Evolutionary conservation across 2,888 invertebrate genomes (phyloP), one percentile per base, ranked within the genome.

Genomic region (Andricus quercusramuli): DNA sequence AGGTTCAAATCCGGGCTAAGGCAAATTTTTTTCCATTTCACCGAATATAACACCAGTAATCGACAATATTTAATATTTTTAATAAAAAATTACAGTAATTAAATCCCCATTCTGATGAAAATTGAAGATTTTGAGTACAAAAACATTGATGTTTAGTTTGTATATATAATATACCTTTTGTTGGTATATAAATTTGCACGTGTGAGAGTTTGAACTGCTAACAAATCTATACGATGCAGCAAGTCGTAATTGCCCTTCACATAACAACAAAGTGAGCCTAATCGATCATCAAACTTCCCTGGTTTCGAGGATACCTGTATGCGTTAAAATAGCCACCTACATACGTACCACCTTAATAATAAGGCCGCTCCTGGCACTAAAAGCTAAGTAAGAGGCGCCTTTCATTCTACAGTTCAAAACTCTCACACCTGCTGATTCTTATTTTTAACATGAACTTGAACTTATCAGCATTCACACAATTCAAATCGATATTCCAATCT

Each of bases 211-310:
- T 78, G 79, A 68, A 64, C 44, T 76, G 76, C 77, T 81, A 80
- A 81, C 82, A 78, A 78, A 80, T 82, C 56, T 70, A 79, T 67
- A 70, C 25, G 77, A 81, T 70, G 76, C 51, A 65, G 37, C 17
- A 44, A 32, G 25, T 79, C 78, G 68, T 82, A 82, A 84, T 84
- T 82, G 79, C 77, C 56, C 78, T 80, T 78, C 44, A 78, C 66
- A 77, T 79, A 81, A 82, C 81, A 65, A 80, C 56, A 78, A 74
- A 74, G 70, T 77, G 64, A 80, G 56, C 66, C 79, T 77, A 79
- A 84, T 84, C 84, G 83, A 84, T 83, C 79, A 82, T 82, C 78
- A 84, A 84, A 84, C 80, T 83, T 83, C n/a, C n/a, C 80, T 82
- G 64, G 80, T 79, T 80, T 76, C 70, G 59, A 66, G 80, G 78